Evolutionary conservation across 2,797 vertebrate species (phyloP).

Genomic region (Oreochromis grahami): DNA sequence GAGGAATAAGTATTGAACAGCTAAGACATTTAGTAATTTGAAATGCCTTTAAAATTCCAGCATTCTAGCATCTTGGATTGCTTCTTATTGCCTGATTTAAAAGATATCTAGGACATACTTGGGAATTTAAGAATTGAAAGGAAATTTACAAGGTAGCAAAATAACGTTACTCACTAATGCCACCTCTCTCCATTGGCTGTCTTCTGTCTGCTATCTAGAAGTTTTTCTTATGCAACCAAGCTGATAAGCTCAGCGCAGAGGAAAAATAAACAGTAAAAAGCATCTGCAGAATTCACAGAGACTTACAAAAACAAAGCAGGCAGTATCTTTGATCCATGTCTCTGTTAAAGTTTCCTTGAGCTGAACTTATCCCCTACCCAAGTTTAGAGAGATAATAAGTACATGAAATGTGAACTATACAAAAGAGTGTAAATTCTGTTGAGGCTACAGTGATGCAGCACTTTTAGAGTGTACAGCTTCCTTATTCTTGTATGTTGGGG

Average conservation of each 20-base stretch:
- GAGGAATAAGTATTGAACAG: neutral
- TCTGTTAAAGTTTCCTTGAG: neutral
- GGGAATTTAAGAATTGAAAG: neutral
- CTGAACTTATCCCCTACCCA: neutral
- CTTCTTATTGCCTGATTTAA: neutral
- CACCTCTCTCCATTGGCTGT: neutral
- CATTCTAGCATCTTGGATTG: neutral
- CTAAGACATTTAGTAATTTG: neutral
- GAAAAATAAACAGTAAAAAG: constrained; percentile 35
- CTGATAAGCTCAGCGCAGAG: constrained; percentile 34
- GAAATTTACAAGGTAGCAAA: neutral
- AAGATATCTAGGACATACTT: neutral
- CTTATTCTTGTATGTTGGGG: neutral
- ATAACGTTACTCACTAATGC: neutral
- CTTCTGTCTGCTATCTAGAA: neutral
- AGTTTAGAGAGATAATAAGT: neutral
- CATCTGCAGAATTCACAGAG: constrained; percentile 36
- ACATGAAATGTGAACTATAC: neutral
- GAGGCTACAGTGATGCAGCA: constrained; percentile 4
- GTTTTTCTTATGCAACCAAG: constrained; percentile 13
- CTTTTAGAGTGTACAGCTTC: neutral
- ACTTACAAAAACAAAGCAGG: neutral
- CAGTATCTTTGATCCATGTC: neutral
- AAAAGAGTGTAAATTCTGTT: neutral
- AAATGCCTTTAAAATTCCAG: neutral